Base-by-base conservation (phyloP, 2,888 invertebrate genomes). In the Shargacucullia verbasci region DNA sequence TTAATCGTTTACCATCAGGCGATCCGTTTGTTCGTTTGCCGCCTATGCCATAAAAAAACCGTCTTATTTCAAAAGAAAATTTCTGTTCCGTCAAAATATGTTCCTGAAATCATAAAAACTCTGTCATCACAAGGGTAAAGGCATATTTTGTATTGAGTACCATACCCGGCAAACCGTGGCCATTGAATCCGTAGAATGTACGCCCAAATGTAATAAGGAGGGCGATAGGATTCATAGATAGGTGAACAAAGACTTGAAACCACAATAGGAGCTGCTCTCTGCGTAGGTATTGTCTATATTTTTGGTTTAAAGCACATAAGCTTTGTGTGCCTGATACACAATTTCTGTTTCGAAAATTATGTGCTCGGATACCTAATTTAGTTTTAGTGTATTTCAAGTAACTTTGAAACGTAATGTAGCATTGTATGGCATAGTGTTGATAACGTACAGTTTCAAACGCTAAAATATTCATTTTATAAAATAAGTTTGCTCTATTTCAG, bases 161-260 rank as follows among this genome's bases (percentile, higher is more conserved):
- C 53, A 57, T 59, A 53, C 58, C 59, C 67, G 44, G 53, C 64
- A 60, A 63, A 66, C 73, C 70, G 60, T 57, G 52, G 70, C 66
- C 74, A 77, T 79, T 80, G 77, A 77, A 70, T 73, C 70, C 58
- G 47, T 58, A 71, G 69, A 75, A 74, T 75, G 77, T 81, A 76
- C 78, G 68, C 76, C 75, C 75, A 67, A 79, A 79, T 59, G 80
- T 85, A 83, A 85, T 85, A 85, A 82, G 80, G 76, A 76, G 68
- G 62, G 71, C 80, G 85, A 87, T 85, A 83, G 85, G 83, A 83
- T 80, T 80, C 84, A 78, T 72, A 84, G 87, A 87, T 86, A 87
- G 70, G 78, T 76, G 82, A 84, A 88, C 87, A 87, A 86, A 86
- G 86, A 87, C 83, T 78, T 72, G 70, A 53, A 61, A 69, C 73